phyloP scores from a whole-genome alignment of 1,140 invertebrate genomes.

The Hormaphis cornu region DNA sequence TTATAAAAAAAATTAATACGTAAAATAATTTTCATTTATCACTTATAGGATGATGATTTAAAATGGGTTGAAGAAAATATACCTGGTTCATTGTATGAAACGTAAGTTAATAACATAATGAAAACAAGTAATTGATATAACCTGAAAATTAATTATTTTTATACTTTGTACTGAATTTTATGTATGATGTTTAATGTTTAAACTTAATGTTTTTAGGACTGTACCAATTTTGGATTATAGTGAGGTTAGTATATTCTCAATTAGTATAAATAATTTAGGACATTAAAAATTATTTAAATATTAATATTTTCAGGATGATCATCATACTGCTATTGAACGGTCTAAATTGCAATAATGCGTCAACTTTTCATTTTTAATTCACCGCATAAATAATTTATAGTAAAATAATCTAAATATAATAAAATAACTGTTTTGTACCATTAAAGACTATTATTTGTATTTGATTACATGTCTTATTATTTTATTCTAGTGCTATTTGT shows the following conservation, averaged over 20 bases:
- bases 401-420: too few species aligned
- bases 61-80: conserved; percentile 90
- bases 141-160: too few species aligned
- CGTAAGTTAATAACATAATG: conserved; percentile 46
- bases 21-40: conserved; percentile 25
- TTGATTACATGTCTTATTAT: too few species aligned
- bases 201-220: conserved; percentile 45
- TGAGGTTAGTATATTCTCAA: conserved; percentile 47
- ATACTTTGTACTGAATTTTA: too few species aligned
- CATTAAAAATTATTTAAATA: background rate
- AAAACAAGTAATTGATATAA: too few species aligned
- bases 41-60: conserved; percentile 64
- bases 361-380: background rate
- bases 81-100: conserved; percentile 60
- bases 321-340: conserved; percentile 17
- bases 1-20: conserved; percentile 34
- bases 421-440: too few species aligned
- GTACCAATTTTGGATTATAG: conserved; percentile 78
- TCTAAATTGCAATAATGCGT: background rate
- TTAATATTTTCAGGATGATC: conserved; percentile 14
- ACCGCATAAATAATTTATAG: background rate
- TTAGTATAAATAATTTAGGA: background rate
- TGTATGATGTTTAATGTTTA: too few species aligned
- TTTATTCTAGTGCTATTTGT: background rate
- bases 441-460: too few species aligned